Conservation (phyloP, 2,113 vertebrate species). For the Pantherophis guttatus region DNA sequence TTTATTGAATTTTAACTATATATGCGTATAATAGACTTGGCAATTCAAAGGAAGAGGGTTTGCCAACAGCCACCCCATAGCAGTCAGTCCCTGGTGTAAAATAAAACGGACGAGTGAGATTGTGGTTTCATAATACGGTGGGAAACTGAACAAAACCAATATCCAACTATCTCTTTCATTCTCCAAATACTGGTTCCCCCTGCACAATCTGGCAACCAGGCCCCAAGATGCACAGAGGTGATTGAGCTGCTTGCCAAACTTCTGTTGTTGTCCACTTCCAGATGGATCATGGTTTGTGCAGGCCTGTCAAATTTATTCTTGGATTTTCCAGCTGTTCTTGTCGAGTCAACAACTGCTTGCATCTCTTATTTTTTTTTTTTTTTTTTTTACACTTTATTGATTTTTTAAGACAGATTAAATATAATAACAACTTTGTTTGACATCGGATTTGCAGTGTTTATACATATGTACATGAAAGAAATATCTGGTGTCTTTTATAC, state of each 20-base stretch:
- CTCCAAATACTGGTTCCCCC: conserved; percentile 25
- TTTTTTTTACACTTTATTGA: too few relatives aligned
- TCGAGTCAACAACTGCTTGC: background rate
- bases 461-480: too few relatives aligned
- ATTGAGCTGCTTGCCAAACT: conserved; percentile 23
- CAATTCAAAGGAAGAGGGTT: background rate
- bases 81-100: conserved; percentile 40
- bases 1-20: conserved; percentile 33
- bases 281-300: background rate
- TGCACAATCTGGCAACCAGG: conserved; percentile 20
- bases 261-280: conserved; percentile 34
- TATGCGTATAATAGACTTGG: conserved; percentile 33
- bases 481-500: too few relatives aligned
- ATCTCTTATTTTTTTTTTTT: too few relatives aligned
- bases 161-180: conserved; percentile 25
- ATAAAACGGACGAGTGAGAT: conserved; percentile 26
- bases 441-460: too few relatives aligned
- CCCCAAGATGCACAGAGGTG: conserved; percentile 33
- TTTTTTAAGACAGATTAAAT: too few relatives aligned
- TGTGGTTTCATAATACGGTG: conserved; percentile 20
- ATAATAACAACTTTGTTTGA: too few relatives aligned
- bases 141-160: conserved; percentile 20
- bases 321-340: background rate
- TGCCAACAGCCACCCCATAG: conserved; percentile 41
- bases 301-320: background rate